Conservation (phyloP, 2,888 invertebrate genomes). For the Machimus rusticus region DNA sequence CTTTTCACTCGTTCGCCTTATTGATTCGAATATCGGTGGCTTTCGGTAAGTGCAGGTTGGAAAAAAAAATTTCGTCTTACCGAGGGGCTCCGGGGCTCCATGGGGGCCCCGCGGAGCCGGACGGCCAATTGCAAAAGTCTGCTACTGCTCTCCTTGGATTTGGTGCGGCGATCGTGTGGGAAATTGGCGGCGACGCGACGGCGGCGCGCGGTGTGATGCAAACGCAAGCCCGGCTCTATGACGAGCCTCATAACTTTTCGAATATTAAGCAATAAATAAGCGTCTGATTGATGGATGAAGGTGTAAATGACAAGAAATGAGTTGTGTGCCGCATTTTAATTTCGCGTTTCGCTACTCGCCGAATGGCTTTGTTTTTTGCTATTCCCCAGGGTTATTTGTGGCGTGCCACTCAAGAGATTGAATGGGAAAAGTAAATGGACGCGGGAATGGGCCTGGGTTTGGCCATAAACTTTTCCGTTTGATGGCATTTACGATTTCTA, state of each 20-base stretch:
- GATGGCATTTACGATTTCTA: neutral
- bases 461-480: neutral
- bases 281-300: conserved; percentile 28
- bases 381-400: neutral
- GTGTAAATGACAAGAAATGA: conserved; percentile 21
- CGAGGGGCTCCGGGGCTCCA: neutral
- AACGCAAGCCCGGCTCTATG: neutral
- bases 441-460: neutral
- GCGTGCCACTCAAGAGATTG: neutral
- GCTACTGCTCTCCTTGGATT: neutral
- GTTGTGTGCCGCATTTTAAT: conserved; percentile 20
- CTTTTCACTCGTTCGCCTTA: neutral
- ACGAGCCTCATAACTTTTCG: neutral
- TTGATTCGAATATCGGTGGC: conserved; percentile 1
- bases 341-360: neutral
- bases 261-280: conserved; percentile 36
- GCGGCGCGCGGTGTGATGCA: neutral
- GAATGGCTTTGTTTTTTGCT: neutral
- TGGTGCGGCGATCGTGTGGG: neutral
- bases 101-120: neutral
- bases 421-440: neutral
- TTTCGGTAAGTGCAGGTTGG: neutral
- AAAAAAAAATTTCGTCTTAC: neutral
- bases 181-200: neutral
- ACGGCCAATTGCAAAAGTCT: neutral